Conservation (phyloP, 2,888 invertebrate species). For the Patella pellucida region DNA sequence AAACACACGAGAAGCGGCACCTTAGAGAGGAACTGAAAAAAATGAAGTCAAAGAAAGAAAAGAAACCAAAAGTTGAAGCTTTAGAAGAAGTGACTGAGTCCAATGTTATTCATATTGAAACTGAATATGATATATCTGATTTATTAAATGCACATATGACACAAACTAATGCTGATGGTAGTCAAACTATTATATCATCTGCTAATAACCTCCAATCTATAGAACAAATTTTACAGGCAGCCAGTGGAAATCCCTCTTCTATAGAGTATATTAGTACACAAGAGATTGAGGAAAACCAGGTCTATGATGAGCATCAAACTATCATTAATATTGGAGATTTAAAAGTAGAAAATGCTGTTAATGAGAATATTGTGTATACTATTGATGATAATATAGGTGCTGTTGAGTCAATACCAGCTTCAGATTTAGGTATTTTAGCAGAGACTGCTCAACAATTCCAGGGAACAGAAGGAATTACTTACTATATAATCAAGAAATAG, state of each 20-base stretch:
- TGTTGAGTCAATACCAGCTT: background rate
- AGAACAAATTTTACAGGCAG: slow-evolving; percentile 2
- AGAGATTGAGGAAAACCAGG: background rate
- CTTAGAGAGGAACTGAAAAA: background rate
- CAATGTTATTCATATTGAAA: background rate
- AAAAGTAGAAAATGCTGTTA: background rate
- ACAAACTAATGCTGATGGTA: slow-evolving; percentile 3
- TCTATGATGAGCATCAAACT: background rate
- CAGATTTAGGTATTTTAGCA: slow-evolving; percentile 4
- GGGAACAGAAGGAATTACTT: background rate
- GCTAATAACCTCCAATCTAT: background rate
- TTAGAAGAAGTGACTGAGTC: background rate
- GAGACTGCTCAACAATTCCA: slow-evolving; percentile 2
- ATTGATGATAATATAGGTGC: background rate
- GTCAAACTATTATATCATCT: slow-evolving; percentile 3
- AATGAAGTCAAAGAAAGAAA: background rate
- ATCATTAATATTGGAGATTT: background rate
- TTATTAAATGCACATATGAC: background rate
- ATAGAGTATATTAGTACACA: background rate
- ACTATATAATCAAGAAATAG: background rate
- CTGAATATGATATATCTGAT: background rate
- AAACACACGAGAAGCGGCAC: slow-evolving; percentile 30
- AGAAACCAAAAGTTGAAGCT: background rate
- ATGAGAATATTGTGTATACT: slow-evolving; percentile 4
- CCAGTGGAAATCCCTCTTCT: background rate